Percentiles rank a stretch among this genome's conserved stretches.
Conservation (phyloP, 2,113 vertebrate genomes). For the Otus sunia region DNA sequence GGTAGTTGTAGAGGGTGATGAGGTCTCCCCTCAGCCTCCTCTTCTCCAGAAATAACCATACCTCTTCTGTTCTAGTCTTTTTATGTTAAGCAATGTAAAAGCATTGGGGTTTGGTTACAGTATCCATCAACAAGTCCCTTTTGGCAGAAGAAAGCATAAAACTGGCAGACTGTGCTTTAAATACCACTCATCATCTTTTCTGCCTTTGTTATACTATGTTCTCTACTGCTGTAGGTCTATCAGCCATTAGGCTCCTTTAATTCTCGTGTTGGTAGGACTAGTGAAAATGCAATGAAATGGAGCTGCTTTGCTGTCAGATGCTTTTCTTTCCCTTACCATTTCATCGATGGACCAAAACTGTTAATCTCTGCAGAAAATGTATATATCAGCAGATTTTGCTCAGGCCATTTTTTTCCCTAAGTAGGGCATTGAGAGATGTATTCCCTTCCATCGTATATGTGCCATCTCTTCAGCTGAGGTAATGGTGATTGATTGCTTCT, state of each 20-base stretch:
- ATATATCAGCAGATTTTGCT: background rate
- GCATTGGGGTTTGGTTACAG: background rate
- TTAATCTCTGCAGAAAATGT: background rate
- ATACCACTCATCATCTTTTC: background rate
- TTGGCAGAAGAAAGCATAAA: background rate
- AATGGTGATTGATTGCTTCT: background rate
- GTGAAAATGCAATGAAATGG: background rate
- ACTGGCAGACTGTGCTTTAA: background rate
- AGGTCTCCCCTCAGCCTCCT: too few species aligned
- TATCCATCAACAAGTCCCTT: background rate
- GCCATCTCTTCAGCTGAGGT: background rate
- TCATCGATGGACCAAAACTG: background rate
- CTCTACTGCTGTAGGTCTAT: background rate
- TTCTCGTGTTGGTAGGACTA: background rate
- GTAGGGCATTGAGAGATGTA: background rate
- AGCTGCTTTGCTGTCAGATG: background rate
- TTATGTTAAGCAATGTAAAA: background rate
- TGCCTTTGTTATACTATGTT: background rate
- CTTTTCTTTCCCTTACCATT: background rate
- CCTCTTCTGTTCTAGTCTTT: background rate
- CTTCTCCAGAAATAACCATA: background rate
- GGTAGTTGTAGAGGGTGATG: too few species aligned
- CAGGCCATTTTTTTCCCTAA: rapidly evolving
- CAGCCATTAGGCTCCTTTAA: background rate
- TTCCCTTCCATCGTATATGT: background rate